These are phyloP conservation scores for Drosophila sproati DNA, from an alignment of 1,140 invertebrate species.

Conservation along the genomic window DNA sequence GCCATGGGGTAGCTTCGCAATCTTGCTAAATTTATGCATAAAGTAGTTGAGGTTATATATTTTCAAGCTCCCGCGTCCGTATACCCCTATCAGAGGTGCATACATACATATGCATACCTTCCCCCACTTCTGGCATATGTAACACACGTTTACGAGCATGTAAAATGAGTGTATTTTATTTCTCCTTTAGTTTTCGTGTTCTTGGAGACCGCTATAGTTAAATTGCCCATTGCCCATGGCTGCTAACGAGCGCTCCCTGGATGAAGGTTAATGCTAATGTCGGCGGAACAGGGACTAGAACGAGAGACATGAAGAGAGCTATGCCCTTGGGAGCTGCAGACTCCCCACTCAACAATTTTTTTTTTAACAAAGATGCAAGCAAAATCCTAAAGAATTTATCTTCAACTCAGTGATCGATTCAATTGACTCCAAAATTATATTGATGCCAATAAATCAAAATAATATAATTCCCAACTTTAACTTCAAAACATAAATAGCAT, in stretches of 20 bases:
- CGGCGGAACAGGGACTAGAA: constrained; percentile 6
- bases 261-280: constrained; percentile 46
- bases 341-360: not conserved
- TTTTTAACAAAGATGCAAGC: not conserved
- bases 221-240: constrained; percentile 59
- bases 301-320: not conserved
- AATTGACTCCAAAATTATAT: constrained; percentile 1
- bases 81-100: constrained; percentile 8
- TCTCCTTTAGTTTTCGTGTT: constrained; percentile 59
- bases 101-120: not conserved
- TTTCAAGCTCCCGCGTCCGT: constrained; percentile 30
- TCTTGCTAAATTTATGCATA: constrained; percentile 82
- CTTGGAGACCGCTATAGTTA: constrained; percentile 60
- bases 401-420: not conserved
- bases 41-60: constrained; percentile 82
- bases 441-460: constrained; percentile 1
- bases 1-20: constrained; percentile 82
- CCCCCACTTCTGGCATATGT: constrained; percentile 57
- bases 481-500: not conserved
- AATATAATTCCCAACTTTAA: not conserved
- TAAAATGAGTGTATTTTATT: constrained; percentile 82
- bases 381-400: constrained; percentile 4
- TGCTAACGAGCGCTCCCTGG: constrained; percentile 46
- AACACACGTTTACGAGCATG: constrained; percentile 82
- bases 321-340: constrained; percentile 16